These are phyloP conservation scores for Pseudomyrmex pallidus DNA, from an alignment of 1,140 invertebrate species.

Conservation along the genomic window DNA sequence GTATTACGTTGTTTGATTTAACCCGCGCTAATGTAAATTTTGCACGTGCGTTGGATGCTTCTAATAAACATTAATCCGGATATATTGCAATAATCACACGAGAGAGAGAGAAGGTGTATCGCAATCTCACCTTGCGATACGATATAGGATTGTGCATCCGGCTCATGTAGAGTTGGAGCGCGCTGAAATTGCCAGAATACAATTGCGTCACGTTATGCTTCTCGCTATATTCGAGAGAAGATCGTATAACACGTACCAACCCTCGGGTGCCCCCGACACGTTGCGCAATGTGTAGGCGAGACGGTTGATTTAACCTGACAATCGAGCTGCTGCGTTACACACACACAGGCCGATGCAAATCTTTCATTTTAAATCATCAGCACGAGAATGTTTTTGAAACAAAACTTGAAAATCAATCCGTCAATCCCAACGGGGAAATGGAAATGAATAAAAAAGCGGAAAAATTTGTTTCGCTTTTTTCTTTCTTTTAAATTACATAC, in stretches of 20 bases:
- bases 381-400: too few relatives aligned
- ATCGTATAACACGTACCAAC: conserved; percentile 34
- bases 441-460: not conserved
- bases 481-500: not conserved
- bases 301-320: conserved; percentile 3
- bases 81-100: conserved; percentile 12
- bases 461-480: not conserved
- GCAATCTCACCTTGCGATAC: conserved; percentile 20
- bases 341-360: not conserved
- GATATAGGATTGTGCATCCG: conserved; percentile 28
- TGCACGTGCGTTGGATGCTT: not conserved
- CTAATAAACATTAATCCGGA: conserved; percentile 26
- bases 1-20: conserved; percentile 3
- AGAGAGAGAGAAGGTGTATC: not conserved
- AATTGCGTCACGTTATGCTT: conserved; percentile 44
- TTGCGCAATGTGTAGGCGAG: conserved; percentile 31
- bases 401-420: not conserved
- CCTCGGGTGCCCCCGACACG: conserved; percentile 13
- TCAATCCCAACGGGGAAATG: not conserved
- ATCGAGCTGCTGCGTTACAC: not conserved
- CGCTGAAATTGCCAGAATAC: conserved; percentile 32
- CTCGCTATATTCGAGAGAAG: conserved; percentile 35
- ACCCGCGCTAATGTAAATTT: conserved; percentile 10
- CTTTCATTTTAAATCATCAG: conserved; percentile 8
- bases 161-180: not conserved